phyloP scores from a whole-genome alignment of 2,113 vertebrate species.

The Clarias batrachus region DNA sequence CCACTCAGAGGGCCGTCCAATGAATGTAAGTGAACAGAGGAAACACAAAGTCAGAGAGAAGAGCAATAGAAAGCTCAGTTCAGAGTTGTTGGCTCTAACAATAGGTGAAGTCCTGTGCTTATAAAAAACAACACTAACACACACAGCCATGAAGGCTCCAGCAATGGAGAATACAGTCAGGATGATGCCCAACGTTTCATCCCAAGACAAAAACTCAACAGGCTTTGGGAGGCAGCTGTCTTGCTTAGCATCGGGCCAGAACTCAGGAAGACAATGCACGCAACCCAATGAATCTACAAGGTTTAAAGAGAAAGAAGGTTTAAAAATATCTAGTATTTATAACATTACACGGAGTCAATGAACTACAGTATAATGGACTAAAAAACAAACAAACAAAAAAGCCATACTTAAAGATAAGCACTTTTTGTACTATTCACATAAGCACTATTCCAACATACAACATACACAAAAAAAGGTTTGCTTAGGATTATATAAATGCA shows the following conservation, averaged over 20 bases:
- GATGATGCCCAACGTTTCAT: slow-evolving; percentile 63
- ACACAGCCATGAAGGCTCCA: slow-evolving; percentile 61
- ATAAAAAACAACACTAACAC: slow-evolving; percentile 60
- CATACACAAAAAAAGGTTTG: too few relatives aligned
- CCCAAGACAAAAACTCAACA: slow-evolving; percentile 68
- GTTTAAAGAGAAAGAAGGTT: not conserved
- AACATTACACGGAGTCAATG: too few relatives aligned
- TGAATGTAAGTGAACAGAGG: slow-evolving; percentile 69
- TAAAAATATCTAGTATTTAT: not conserved
- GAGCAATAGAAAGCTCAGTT: slow-evolving; percentile 68
- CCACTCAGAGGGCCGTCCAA: slow-evolving; percentile 66
- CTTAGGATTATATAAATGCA: too few relatives aligned
- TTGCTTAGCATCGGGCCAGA: slow-evolving; percentile 63
- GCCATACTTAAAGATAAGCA: too few relatives aligned
- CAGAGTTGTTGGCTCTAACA: slow-evolving; percentile 69
- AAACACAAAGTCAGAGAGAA: slow-evolving; percentile 68
- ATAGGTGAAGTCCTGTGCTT: slow-evolving; percentile 63
- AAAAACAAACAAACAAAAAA: not conserved
- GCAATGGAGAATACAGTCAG: slow-evolving; percentile 59
- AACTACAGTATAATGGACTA: not conserved
- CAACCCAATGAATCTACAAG: slow-evolving; percentile 65
- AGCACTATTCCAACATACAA: too few relatives aligned
- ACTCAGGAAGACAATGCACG: slow-evolving; percentile 61
- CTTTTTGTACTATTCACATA: too few relatives aligned
- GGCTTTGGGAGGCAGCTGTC: slow-evolving; percentile 62